Evolutionary conservation across 2,888 invertebrate genomes (phyloP), one percentile per base, ranked within the genome.

Genomic region (Lithodes maja): DNA sequence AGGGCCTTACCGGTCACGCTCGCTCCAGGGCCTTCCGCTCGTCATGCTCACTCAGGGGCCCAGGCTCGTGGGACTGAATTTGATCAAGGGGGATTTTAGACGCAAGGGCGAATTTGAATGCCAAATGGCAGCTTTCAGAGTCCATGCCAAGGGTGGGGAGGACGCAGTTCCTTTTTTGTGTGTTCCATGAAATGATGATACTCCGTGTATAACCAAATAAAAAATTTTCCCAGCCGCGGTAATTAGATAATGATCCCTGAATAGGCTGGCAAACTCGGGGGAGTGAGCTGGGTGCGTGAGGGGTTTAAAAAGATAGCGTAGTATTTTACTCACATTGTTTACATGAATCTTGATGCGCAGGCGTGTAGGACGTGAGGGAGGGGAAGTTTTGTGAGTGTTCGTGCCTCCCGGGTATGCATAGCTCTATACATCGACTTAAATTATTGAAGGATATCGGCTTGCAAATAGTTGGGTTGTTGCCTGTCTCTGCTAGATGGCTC

Each of bases 101-200:
- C 88, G 84, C 85, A 85, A 85, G 88, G 84, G 88, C 88, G 88
- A 89, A 89, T 89, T 87, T 87, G 87, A 87, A 87, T 87, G 87
- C 87, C 84, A 87, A 83, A 84, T 84, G 84, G 83, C 79, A 80
- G 80, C 83, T 84, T 84, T 84, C 84, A 87, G 69, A 80, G 84
- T 53, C 84, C 87, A 71, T 80, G 68, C 79, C 83, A 74, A 68
- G 74, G 81, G 74, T 17, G 49, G 88, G 75, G 68, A 81, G 71
- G 55, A 84, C 71, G 79, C 71, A 71, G 71, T 71, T n/a, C 12
- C 71, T n/a, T 17, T 71, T 71, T 71, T 71, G 33, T 50, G 53
- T 17, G 83, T 87, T 87, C 83, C 77, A 17, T 87, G 83, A 71
- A 52, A 55, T 79, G 83, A 84, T 74, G 84, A 87, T 83, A 75